phyloP scores from a whole-genome alignment of 2,888 invertebrate genomes.

The Sarcophaga carnaria region DNA sequence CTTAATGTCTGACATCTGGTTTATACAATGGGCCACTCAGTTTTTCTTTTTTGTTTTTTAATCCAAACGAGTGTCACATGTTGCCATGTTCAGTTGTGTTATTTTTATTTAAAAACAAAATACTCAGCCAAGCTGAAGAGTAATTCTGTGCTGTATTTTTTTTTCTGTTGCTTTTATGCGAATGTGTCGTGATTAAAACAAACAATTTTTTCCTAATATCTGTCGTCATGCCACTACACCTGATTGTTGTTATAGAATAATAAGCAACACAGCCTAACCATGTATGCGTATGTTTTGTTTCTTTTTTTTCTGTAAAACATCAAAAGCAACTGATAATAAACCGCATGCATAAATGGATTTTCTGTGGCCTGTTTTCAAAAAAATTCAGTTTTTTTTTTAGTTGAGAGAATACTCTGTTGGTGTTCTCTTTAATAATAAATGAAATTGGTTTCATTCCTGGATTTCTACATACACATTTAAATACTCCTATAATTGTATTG shows the following conservation, averaged over 20 bases:
- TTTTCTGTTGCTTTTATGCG: background rate
- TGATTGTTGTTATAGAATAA: background rate
- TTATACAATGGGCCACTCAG: background rate
- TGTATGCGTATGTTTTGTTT: background rate
- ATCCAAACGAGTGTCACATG: background rate
- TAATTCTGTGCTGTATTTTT: background rate
- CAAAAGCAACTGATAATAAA: background rate
- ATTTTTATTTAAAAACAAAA: constrained; percentile 30
- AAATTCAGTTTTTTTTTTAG: no score
- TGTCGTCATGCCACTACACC: constrained; percentile 17
- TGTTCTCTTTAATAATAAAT: no score
- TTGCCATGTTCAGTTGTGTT: background rate
- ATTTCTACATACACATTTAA: no score
- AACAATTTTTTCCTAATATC: constrained; percentile 29
- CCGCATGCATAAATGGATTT: background rate
- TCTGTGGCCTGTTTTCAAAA: background rate
- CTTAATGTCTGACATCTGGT: background rate
- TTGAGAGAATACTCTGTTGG: no score
- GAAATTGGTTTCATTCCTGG: no score
- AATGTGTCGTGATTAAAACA: constrained; percentile 30
- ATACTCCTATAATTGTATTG: no score
- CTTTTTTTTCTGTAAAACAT: background rate
- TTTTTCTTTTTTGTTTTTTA: background rate
- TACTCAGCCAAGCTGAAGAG: constrained; percentile 29
- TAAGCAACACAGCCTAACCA: background rate